These are phyloP conservation scores for Arrhamphus sclerolepis DNA, from an alignment of 2,797 vertebrate genomes.

Conservation along the genomic window DNA sequence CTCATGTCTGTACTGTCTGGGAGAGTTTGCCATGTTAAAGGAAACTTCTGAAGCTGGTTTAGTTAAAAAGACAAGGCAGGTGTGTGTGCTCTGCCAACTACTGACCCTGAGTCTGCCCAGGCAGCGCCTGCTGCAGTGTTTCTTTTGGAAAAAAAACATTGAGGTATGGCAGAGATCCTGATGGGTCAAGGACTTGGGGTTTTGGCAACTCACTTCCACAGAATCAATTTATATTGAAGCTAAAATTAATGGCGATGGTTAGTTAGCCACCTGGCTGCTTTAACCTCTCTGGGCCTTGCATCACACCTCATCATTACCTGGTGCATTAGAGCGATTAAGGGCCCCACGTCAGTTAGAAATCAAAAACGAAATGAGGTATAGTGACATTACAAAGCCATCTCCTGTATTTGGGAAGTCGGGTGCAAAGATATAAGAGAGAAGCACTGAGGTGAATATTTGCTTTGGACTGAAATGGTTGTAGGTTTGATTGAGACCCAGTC, in stretches of 20 bases:
- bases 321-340: slow-evolving; percentile 43
- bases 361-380: slow-evolving; percentile 34
- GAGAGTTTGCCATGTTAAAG: slow-evolving; percentile 49
- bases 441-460: not conserved
- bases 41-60: slow-evolving; percentile 62
- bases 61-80: slow-evolving; percentile 46
- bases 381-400: slow-evolving; percentile 33
- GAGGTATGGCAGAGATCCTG: slow-evolving; percentile 39
- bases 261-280: slow-evolving; percentile 29
- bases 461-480: not conserved
- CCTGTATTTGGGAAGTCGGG: slow-evolving; percentile 21
- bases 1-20: slow-evolving; percentile 32
- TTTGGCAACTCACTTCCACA: slow-evolving; percentile 34
- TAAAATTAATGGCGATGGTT: slow-evolving; percentile 14
- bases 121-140: slow-evolving; percentile 33
- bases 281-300: slow-evolving; percentile 39
- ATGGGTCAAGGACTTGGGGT: slow-evolving; percentile 10
- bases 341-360: slow-evolving; percentile 49
- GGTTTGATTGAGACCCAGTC: slow-evolving; percentile 40
- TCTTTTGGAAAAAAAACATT: slow-evolving; percentile 62
- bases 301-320: slow-evolving; percentile 42
- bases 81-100: slow-evolving; percentile 50
- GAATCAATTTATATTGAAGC: slow-evolving; percentile 2
- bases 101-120: slow-evolving; percentile 28
- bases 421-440: slow-evolving; percentile 25